Evolutionary conservation across 2,888 invertebrate genomes (phyloP), one percentile per base, ranked within the genome.

Genomic region (Meteorus cinctellus): DNA sequence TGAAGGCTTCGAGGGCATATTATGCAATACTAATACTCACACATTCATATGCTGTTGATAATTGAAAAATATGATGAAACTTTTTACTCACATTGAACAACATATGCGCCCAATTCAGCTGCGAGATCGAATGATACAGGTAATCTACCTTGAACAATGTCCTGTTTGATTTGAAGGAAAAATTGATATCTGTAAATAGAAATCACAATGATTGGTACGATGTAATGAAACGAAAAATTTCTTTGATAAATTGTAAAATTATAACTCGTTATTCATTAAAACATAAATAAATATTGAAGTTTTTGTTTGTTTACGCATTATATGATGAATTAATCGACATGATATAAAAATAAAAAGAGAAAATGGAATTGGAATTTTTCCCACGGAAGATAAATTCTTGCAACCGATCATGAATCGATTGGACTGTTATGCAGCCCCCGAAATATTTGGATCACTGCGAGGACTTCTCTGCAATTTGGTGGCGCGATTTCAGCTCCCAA

Each of bases 121-220:
- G 97, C 96, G 83, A 97, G 92, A 86, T 98, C 98, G 90, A 96
- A 96, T 80, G 95, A 93, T 77, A 98, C 95, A 8, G 98, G 97
- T 84, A 98, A 91, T 82, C 98, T 93, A 79, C 97, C 98, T 89
- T 98, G 97, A 72, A 98, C 92, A 84, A 98, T 96, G 90, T 98
- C 98, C 92, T 97, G 96, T 91, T 98, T 98, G 86, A 98, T 94
- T 93, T 98, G 98, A 85, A 98, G 93, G 90, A 98, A 98, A 90
- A 98, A 95, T 92, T 98, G 98, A 91, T 98, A 98, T 92, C 98
- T 97, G 92, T 31, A 90, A 90, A 82, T 84, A 81, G 83, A 81
- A 73, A 68, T 65, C 45, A 34, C 45, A 72, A 55, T 67, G 16
- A 59, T 51, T 41, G 63, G 51, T 36, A 51, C 24, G 62, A 62